Conservation (phyloP, 30 jellyfish, hydroid and myxozoan species). For the Aurelia sp. region DNA sequence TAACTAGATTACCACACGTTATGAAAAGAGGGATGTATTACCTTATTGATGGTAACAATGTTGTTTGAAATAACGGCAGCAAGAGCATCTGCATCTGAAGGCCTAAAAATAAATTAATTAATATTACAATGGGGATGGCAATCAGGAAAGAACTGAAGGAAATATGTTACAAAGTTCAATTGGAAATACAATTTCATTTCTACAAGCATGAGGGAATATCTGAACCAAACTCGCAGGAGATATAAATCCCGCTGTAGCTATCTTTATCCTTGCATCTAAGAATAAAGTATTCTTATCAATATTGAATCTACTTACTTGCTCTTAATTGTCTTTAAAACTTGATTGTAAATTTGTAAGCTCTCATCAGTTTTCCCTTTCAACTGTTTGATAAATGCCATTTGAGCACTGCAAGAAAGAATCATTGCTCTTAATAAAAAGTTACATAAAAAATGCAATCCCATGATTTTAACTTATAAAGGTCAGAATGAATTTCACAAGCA, state of each 20-base stretch:
- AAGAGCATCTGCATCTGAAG: constrained; percentile 91
- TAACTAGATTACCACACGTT: too few species aligned
- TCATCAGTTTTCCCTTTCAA: constrained; percentile 89
- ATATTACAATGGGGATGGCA: too few species aligned
- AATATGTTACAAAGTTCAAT: too few species aligned
- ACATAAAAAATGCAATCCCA: not conserved
- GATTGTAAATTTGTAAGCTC: constrained; percentile 78
- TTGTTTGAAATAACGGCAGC: constrained; percentile 98
- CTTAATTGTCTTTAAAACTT: constrained; percentile 75
- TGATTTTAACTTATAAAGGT: too few species aligned
- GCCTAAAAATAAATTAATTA: constrained; percentile 34
- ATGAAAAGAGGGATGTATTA: not conserved
- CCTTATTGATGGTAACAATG: constrained; percentile 91
- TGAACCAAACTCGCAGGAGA: too few species aligned
- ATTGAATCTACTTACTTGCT: constrained; percentile 44
- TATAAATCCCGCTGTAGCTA: too few species aligned
- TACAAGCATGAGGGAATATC: too few species aligned
- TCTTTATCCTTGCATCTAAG: too few species aligned
- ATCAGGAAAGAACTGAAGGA: too few species aligned
- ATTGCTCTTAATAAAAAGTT: not conserved
- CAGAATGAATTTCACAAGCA: too few species aligned
- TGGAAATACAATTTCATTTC: too few species aligned
- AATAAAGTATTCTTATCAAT: too few species aligned
- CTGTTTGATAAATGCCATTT: constrained; percentile 89
- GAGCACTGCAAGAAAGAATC: constrained; percentile 75